Base-by-base conservation (phyloP, 2,888 invertebrate genomes). In the Pachydiplax longipennis region DNA sequence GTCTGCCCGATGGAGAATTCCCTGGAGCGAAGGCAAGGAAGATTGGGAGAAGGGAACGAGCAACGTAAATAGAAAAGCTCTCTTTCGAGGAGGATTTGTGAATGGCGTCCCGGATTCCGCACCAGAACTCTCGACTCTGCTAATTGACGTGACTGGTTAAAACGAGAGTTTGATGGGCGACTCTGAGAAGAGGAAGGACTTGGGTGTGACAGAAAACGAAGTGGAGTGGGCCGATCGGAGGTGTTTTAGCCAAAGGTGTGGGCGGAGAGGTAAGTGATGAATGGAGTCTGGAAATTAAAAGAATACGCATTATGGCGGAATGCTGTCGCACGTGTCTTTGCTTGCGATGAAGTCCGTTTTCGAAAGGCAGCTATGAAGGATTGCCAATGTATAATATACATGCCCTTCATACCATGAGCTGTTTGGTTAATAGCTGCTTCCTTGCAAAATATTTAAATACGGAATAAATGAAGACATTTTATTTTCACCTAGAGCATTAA, bases 131-230 rank as follows among this genome's bases (percentile, higher is more conserved):
- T 58, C 83, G 58, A 53, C 58, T 61, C 87, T 58, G 65, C 87
- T 87, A 87, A 87, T 87, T 87, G 87, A 87, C 87, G 65, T 61
- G 87, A 87, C 87, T 87, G 61, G 61, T 65, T 87, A 65, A 87
- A 87, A 87, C 87, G 65, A 87, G 87, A 87, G 87, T 87, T 87
- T 87, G 87, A 87, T 61, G 61, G 61, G 61, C 87, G 87, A 61
- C 58, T 83, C 35, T 22, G 83, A 61, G 83, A 35, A 48, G 83
- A 44, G 44, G 44, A 4, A 2, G 81, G 35, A 53, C 31, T 25
- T 44, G 31, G 31, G 35, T 22, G 83, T 22, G 31, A 31, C 15
- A 31, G 35, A 8, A 31, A 15, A 58, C 35, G 35, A n/a, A 40
- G 18, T 25, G 58, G 53, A 15, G 53, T 18, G 31, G 58, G 83